These are phyloP conservation scores for Sebastes nivosus DNA, from an alignment of 2,797 vertebrate species.

Conservation along the genomic window DNA sequence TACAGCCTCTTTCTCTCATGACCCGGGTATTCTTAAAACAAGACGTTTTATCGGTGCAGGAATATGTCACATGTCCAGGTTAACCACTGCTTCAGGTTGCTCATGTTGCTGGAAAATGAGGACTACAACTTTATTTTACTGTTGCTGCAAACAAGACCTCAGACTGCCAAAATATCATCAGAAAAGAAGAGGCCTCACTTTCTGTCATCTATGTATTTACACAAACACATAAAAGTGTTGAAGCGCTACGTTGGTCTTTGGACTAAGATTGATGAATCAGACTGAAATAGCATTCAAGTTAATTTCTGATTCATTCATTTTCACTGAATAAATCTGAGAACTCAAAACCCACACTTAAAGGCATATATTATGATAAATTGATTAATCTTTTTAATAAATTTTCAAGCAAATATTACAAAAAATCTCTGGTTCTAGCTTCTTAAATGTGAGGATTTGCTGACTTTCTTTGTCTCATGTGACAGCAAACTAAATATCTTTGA, in stretches of 20 bases:
- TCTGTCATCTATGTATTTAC: too few relatives aligned
- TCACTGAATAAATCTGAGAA: background rate
- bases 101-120: background rate
- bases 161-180: background rate
- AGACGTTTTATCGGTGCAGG: background rate
- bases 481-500: fast-evolving
- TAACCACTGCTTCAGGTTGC: fast-evolving
- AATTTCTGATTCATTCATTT: background rate
- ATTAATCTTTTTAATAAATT: fast-evolving
- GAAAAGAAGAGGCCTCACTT: too few relatives aligned
- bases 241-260: fast-evolving
- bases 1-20: background rate
- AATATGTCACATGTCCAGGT: background rate
- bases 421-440: background rate
- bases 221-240: too few relatives aligned
- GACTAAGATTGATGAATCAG: background rate
- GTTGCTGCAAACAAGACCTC: background rate
- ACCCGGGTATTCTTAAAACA: background rate
- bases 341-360: background rate
- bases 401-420: too few relatives aligned
- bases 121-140: fast-evolving
- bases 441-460: background rate
- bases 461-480: background rate
- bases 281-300: background rate
- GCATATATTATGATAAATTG: background rate